These are phyloP conservation scores for Ceraclea dissimilis DNA, from an alignment of 2,888 invertebrate species.

Conservation along the genomic window DNA sequence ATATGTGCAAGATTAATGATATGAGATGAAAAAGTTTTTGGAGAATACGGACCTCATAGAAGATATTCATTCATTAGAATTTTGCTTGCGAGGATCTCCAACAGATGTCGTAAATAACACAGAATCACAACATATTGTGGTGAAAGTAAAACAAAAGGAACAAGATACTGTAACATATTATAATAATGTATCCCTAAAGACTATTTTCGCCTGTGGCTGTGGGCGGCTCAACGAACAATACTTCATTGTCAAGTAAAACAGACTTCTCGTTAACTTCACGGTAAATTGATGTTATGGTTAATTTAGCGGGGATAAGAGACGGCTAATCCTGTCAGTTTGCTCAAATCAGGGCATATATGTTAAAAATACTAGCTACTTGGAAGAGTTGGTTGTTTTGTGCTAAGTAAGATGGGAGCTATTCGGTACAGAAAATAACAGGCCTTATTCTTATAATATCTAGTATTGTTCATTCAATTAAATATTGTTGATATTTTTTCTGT, in stretches of 20 bases:
- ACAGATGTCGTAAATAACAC: not conserved
- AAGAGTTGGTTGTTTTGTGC: not conserved
- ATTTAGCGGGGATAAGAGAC: constrained; percentile 17
- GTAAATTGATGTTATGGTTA: constrained; percentile 19
- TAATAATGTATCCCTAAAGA: constrained; percentile 1
- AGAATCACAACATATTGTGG: not conserved
- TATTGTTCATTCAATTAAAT: too few species aligned
- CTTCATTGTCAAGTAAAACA: constrained; percentile 19
- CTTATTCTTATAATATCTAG: too few species aligned
- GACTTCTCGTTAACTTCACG: constrained; percentile 18
- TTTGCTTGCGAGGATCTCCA: too few species aligned
- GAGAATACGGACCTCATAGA: too few species aligned
- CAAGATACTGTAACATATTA: not conserved
- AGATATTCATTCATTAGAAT: too few species aligned
- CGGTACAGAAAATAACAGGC: too few species aligned
- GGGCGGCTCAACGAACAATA: constrained; percentile 10
- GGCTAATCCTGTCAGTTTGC: constrained; percentile 17
- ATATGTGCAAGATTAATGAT: too few species aligned
- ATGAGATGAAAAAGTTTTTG: too few species aligned
- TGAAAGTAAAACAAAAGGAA: not conserved
- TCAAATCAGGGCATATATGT: constrained; percentile 1
- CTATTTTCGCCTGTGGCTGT: constrained; percentile 7
- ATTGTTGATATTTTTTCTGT: too few species aligned
- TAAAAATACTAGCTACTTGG: not conserved
- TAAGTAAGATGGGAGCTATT: not conserved